phyloP scores from a whole-genome alignment of 2,113 vertebrate species.

The Calyptommatus sinebrachiatus region DNA sequence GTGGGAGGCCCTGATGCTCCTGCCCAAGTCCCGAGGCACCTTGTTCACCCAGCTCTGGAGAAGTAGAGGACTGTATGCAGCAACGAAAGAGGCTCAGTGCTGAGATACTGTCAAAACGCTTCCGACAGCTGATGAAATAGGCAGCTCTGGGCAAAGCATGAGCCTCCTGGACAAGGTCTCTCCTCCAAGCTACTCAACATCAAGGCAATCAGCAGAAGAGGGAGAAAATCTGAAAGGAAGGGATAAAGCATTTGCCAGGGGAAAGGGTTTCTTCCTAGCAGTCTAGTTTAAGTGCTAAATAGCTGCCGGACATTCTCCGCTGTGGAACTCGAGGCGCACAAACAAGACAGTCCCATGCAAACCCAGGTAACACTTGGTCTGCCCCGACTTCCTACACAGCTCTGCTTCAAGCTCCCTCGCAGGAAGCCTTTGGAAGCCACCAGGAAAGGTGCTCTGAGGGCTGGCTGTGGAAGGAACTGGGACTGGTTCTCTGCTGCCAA shows the following conservation, averaged over 20 bases:
- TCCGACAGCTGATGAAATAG: too few relatives aligned
- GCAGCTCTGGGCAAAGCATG: neutral
- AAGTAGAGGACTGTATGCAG: neutral
- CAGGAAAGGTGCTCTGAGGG: too few relatives aligned
- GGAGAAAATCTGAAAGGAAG: neutral
- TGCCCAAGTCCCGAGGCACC: neutral
- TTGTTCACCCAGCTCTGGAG: neutral
- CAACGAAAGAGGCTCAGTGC: neutral
- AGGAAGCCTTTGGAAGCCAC: too few relatives aligned
- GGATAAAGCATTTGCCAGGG: neutral
- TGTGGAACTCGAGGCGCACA: neutral
- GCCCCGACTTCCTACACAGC: too few relatives aligned
- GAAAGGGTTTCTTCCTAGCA: neutral
- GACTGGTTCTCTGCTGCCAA: too few relatives aligned
- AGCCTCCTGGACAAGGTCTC: neutral
- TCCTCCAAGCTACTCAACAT: neutral
- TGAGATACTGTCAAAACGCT: too few relatives aligned
- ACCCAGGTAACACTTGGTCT: too few relatives aligned
- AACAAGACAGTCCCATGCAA: too few relatives aligned
- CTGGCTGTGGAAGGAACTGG: too few relatives aligned
- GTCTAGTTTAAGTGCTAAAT: neutral
- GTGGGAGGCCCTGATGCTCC: neutral
- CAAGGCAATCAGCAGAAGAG: neutral
- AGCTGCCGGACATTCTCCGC: too few relatives aligned
- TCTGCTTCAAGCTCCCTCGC: too few relatives aligned